Conservation (phyloP, 2,797 vertebrate genomes). For the Alectoris magna region DNA sequence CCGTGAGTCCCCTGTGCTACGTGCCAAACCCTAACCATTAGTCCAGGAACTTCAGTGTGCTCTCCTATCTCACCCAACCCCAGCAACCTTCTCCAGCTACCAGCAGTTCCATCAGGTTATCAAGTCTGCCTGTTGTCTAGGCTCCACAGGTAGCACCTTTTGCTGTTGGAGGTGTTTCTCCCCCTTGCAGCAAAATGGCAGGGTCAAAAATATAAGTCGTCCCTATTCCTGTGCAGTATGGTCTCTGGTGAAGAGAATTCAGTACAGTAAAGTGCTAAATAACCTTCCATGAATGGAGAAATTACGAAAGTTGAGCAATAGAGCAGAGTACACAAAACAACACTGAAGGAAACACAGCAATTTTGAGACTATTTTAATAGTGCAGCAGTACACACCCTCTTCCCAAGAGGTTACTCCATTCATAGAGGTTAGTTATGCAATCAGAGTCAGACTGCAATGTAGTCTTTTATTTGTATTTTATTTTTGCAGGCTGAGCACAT, state of each 20-base stretch:
- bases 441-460: slow-evolving; percentile 62
- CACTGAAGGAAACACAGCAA: rapidly evolving
- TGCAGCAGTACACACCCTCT: slow-evolving; percentile 54
- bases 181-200: neutral
- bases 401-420: slow-evolving; percentile 76
- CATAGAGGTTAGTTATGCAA: slow-evolving; percentile 77
- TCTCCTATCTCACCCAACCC: neutral
- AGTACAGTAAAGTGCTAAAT: neutral
- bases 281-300: neutral
- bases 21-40: neutral
- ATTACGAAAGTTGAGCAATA: neutral
- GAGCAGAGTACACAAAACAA: neutral
- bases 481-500: neutral
- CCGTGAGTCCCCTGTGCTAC: neutral
- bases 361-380: slow-evolving; percentile 43
- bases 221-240: too few relatives aligned
- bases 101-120: neutral
- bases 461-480: neutral
- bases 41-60: neutral
- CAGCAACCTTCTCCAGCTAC: neutral
- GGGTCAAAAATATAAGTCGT: neutral
- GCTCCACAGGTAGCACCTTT: neutral
- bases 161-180: neutral
- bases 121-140: neutral
- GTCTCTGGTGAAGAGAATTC: neutral